These are phyloP conservation scores for Solenopsis invicta DNA, from an alignment of 1,140 invertebrate genomes.

Conservation along the genomic window DNA sequence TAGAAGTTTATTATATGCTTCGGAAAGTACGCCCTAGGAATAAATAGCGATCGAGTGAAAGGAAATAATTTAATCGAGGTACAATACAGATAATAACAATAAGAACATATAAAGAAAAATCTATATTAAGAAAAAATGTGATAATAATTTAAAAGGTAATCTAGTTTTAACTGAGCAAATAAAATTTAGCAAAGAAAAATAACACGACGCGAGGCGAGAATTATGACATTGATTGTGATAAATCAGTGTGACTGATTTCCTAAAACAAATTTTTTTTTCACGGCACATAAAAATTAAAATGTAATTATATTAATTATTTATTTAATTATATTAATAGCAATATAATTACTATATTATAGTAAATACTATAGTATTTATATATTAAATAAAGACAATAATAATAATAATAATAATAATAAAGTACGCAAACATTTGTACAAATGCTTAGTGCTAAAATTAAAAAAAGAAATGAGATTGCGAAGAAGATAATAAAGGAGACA, in stretches of 20 bases:
- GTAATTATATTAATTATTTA: not conserved
- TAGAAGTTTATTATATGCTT: constrained; percentile 39
- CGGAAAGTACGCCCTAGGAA: constrained; percentile 19
- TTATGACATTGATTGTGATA: not conserved
- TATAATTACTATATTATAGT: too few relatives aligned
- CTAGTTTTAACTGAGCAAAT: not conserved
- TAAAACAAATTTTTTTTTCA: not conserved
- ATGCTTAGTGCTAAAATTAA: constrained; percentile 4
- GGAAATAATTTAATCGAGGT: constrained; percentile 34
- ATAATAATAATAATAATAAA: not conserved
- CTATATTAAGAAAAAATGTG: not conserved
- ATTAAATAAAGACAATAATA: not conserved
- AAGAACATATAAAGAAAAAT: constrained; percentile 37
- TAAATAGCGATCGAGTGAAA: not conserved
- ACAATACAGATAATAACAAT: constrained; percentile 47
- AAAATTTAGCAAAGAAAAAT: not conserved
- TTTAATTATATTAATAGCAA: too few relatives aligned
- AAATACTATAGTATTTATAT: not conserved
- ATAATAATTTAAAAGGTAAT: not conserved
- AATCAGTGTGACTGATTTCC: not conserved
- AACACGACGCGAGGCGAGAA: not conserved
- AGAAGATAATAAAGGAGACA: constrained; percentile 20
- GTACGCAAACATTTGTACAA: not conserved
- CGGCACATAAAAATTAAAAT: not conserved
- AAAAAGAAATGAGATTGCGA: constrained; percentile 14